Base-by-base conservation (phyloP, 2,888 invertebrate species). In the Agonopterix subpropinquella region DNA sequence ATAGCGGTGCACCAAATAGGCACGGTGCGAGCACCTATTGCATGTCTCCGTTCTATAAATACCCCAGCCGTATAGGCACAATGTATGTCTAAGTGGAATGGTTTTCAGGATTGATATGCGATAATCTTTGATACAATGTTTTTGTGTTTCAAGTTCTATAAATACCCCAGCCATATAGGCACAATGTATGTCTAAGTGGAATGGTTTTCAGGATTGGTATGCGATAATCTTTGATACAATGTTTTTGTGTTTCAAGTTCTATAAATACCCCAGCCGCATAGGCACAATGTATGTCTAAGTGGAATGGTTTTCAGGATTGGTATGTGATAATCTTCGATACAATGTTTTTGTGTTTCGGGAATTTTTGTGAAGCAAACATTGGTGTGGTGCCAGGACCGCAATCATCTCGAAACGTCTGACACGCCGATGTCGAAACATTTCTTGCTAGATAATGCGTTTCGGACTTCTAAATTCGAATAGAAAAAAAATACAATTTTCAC, bases 321-420 rank as follows among this genome's bases (percentile, higher is more conserved):
- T 11, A 36, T 44, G 47, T 46, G 47, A 44, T 43, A 44, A 11
- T 11, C 47, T 47, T 48, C 49, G 49, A 48, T 51, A 50, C 53
- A 48, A 43, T 51, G 54, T 53, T 41, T 50, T 54, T 51, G 52
- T 47, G 50, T 52, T 41, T 44, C 8, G 28, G 42, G 18, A 47
- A 46, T 43, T 45, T 54, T 57, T 50, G 52, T 41, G 10, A 11
- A 35, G 53, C 63, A 68, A 65, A 48, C 52, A 50, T 70, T 72
- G 71, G 65, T 67, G 59, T 59, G 52, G 49, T 71, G 73, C 73
- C 75, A 73, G 68, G 58, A 53, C 57, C 51, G 48, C 49, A 43
- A 48, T 47, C 57, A 62, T 62, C 28, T 28, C 62, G 59, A 68
- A 56, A 51, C 51, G 57, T 58, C 56, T 52, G 60, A 56, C 57